These are phyloP conservation scores for Emys orbicularis DNA, from an alignment of 2,797 vertebrate species.

Conservation along the genomic window DNA sequence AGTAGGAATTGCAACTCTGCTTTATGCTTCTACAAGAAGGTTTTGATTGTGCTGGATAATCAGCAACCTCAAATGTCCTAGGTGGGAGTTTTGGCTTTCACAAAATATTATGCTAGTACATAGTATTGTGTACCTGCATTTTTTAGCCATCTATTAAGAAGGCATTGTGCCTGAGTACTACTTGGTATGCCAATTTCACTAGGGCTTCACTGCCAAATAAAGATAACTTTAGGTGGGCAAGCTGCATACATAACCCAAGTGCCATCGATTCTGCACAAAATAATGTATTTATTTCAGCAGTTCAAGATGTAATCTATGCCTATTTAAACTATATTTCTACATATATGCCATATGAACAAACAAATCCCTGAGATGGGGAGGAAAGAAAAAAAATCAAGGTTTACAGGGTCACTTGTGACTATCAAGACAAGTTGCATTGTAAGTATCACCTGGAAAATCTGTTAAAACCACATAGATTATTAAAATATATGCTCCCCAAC, in stretches of 20 bases:
- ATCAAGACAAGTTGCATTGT: background rate
- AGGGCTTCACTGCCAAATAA: background rate
- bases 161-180: conserved; percentile 29
- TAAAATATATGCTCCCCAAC: background rate
- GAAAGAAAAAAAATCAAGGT: background rate
- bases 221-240: background rate
- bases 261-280: background rate
- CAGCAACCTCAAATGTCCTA: conserved; percentile 3
- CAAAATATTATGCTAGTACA: background rate
- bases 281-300: background rate
- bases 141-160: conserved; percentile 64
- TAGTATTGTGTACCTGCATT: conserved; percentile 33
- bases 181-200: background rate
- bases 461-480: background rate
- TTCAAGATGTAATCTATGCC: background rate
- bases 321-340: rapidly evolving
- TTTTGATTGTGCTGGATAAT: conserved; percentile 39
- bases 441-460: background rate
- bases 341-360: background rate
- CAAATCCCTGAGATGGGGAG: background rate
- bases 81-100: conserved; percentile 38
- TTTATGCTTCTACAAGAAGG: background rate
- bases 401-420: background rate
- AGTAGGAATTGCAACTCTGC: background rate
- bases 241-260: background rate